phyloP scores from a whole-genome alignment of 1,140 invertebrate species.

The Hypsibius dujardini region DNA sequence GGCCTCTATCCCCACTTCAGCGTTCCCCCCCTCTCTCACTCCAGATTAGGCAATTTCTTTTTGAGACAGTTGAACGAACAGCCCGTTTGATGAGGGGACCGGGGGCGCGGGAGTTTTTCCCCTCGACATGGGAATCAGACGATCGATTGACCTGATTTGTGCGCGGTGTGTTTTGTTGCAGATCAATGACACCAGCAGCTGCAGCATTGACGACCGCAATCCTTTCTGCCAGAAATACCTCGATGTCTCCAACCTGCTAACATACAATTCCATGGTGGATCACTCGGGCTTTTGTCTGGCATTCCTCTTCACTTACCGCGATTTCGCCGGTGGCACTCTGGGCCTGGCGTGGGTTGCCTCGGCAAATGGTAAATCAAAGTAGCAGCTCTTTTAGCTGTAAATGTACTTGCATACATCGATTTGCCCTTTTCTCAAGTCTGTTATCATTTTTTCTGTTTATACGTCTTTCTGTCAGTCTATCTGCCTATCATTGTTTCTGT shows the following conservation, averaged over 20 bases:
- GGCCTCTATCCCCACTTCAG: too few species aligned
- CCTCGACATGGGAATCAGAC: too few species aligned
- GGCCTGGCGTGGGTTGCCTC: slow-evolving; percentile 96
- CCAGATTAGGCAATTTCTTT: too few species aligned
- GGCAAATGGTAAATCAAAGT: slow-evolving; percentile 53
- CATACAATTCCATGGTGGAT: slow-evolving; percentile 85
- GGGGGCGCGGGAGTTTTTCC: too few species aligned
- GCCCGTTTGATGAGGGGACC: too few species aligned
- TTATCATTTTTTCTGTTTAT: slow-evolving; percentile 17
- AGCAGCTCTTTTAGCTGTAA: slow-evolving; percentile 14
- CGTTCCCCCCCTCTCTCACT: too few species aligned
- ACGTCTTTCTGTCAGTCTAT: not conserved
- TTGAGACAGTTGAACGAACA: too few species aligned
- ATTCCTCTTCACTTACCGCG: slow-evolving; percentile 94
- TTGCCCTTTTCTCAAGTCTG: slow-evolving; percentile 13
- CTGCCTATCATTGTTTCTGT: too few species aligned
- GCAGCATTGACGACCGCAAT: slow-evolving; percentile 45
- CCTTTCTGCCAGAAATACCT: slow-evolving; percentile 93
- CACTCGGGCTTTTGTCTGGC: slow-evolving; percentile 95
- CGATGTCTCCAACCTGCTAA: slow-evolving; percentile 96
- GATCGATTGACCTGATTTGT: not conserved
- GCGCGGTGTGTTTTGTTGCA: slow-evolving; percentile 30
- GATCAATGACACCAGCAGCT: slow-evolving; percentile 73
- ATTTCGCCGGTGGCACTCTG: slow-evolving; percentile 86
- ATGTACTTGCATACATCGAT: too few species aligned